Base-by-base conservation (phyloP, 1,140 invertebrate species). In the Drosophila repleta region DNA sequence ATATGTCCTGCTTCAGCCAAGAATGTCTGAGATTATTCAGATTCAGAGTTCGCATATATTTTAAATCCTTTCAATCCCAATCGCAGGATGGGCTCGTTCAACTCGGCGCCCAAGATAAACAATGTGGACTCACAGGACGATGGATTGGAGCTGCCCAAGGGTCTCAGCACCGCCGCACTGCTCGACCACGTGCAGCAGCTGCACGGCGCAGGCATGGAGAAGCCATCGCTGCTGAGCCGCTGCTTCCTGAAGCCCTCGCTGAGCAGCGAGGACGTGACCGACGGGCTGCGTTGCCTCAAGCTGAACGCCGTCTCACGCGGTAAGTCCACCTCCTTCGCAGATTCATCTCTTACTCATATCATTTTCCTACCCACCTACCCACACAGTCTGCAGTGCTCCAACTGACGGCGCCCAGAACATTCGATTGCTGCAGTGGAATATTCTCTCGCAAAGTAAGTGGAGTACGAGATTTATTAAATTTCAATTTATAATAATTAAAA, bases 351-450 rank as follows among this genome's bases (percentile, higher is more conserved):
- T 15, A 41, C 11, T 43, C 39, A 17, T 1, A 43, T 43, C 39
- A 6, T 4, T 13, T 0, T 43, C n/a, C 15, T 7, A 15, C 8
- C 32, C 32, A 35, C 32, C 21, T 10, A 6, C 35, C n/a, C n/a
- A 26, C 20, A 57, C 37, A 85, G 82, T 78, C 72, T 87, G 82
- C 56, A 87, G 82, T 76, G 74, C 82, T 8, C 78, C 82, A 24
- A 46, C 35, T 46, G 67, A 70, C 48, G 49, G 87, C 76, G 72
- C 90, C 76, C 20, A 65, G 15, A 91, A 91, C 55, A 85, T 96
- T 62, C 92, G 95, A 72, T 79, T 96, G 17, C 93, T 96, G 74
- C 95, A 96, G 76, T 96, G 96, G 95, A 96, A 96, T 88, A 93
- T 96, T 70, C 91, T 96, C 5, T 95, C 96, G 13, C 95, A 96